Base-by-base conservation (phyloP, 2,797 vertebrate species). In the Acridotheres tristis region DNA sequence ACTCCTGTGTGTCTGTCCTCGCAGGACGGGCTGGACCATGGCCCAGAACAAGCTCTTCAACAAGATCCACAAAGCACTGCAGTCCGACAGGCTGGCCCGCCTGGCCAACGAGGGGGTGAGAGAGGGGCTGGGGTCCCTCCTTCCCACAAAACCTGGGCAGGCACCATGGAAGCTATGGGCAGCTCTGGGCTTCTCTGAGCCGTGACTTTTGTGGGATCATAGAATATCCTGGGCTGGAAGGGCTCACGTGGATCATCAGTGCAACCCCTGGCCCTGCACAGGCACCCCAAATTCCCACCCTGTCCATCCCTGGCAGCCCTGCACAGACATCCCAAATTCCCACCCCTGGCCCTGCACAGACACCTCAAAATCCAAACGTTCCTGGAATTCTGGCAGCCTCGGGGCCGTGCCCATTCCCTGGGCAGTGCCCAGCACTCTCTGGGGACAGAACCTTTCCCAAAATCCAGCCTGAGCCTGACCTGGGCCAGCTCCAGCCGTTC, bases 1-100 rank as follows among this genome's bases (percentile, higher is more conserved):
- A 62, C 27, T 43, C 48, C 26, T 5, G 27, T 57, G 62, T 26
- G 29, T 53, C 11, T n/a, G 16, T 65, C 84, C 66, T 59, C 4
- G 7, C 92, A 99, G 99, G 98, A 97, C 98, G 30, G 99, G 99
- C 47, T 99, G 99, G 99, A 99, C 98, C 3, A 88, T 98, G 95
- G 97, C 98, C 36, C 99, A 99, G 97, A 99, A 99, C 97, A 99
- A 99, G 94, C 97, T 99, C 7, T 99, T 99, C 92, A 99, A 99
- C 96, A 99, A 99, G 98, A 99, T 99, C 50, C 98, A 99, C 85
- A 99, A 99, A 97, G 98, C 99, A 2, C 97, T 99, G 90, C 99
- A 99, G 85, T 98, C 98, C 10, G 99, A 99, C 97, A 97, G 99
- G 79, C 97, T 99, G 68, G 99, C 99, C 63, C 98, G 99, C 36